A percentile compares a stretch with the other conserved stretches of the same genome.
Evolutionary conservation across 64 coral and sea anemone species (phyloP).

Genomic region (Stichodactyla mertensii): DNA sequence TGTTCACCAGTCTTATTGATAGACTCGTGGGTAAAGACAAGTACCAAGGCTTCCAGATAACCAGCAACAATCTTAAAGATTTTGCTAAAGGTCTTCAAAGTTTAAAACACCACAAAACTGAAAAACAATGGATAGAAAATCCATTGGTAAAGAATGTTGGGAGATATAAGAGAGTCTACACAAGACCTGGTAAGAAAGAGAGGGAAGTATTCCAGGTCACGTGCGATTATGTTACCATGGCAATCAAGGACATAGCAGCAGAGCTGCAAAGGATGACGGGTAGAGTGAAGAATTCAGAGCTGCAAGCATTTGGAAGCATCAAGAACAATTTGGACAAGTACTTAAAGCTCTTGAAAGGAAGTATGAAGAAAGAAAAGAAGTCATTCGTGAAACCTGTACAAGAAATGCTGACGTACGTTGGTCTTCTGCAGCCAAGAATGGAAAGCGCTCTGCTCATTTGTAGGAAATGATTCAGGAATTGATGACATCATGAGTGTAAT

Average conservation of each 20-base stretch:
- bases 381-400: neutral
- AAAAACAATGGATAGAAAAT: neutral
- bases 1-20: neutral
- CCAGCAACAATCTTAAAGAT: neutral
- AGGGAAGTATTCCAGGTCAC: neutral
- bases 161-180: neutral
- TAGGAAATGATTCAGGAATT: neutral
- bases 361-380: neutral
- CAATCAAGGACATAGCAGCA: neutral
- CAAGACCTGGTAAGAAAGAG: neutral
- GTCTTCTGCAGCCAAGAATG: neutral
- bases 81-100: neutral
- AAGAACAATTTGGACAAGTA: neutral
- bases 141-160: neutral
- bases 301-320: neutral
- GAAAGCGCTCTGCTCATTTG: neutral
- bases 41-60: neutral
- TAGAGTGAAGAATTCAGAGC: neutral
- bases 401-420: neutral
- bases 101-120: neutral
- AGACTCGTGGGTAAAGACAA: neutral
- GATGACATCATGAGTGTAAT: neutral
- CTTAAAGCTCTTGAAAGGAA: neutral
- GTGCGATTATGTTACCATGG: neutral
- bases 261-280: neutral